phyloP scores from a whole-genome alignment of 2,888 invertebrate genomes.

The Leptopilina drosophilae region DNA sequence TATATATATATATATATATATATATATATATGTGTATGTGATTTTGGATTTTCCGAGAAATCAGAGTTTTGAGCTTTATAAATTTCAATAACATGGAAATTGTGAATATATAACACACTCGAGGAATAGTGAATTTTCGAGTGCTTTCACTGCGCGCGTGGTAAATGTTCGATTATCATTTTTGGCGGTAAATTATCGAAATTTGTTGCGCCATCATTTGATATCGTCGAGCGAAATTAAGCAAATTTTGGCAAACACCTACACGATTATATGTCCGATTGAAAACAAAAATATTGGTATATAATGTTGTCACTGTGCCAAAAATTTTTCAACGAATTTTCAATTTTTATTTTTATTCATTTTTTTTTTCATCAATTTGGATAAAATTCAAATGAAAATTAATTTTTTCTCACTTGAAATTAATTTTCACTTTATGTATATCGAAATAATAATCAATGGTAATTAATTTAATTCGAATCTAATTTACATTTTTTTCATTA shows the following conservation, averaged over 20 bases:
- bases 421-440: too few species aligned
- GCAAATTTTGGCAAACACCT: conserved; percentile 66
- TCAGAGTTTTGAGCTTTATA: neutral
- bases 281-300: too few species aligned
- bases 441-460: too few species aligned
- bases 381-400: too few species aligned
- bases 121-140: neutral
- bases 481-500: too few species aligned
- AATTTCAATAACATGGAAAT: conserved; percentile 13
- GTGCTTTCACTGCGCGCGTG: conserved; percentile 1
- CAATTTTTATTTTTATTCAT: conserved; percentile 11
- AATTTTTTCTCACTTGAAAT: too few species aligned
- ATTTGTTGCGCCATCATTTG: conserved; percentile 58
- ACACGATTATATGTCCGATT: conserved; percentile 58
- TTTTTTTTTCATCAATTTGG: too few species aligned
- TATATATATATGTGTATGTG: neutral
- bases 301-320: conserved; percentile 62
- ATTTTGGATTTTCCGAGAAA: neutral
- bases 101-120: conserved; percentile 5
- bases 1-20: too few species aligned
- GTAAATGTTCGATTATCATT: conserved; percentile 45
- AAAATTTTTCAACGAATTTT: conserved; percentile 45
- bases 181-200: conserved; percentile 55
- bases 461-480: too few species aligned
- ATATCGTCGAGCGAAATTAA: conserved; percentile 62